Evolutionary conservation across 2,797 vertebrate species (phyloP), one percentile per base, ranked within the genome.

Genomic region (Pagetopsis macropterus): DNA sequence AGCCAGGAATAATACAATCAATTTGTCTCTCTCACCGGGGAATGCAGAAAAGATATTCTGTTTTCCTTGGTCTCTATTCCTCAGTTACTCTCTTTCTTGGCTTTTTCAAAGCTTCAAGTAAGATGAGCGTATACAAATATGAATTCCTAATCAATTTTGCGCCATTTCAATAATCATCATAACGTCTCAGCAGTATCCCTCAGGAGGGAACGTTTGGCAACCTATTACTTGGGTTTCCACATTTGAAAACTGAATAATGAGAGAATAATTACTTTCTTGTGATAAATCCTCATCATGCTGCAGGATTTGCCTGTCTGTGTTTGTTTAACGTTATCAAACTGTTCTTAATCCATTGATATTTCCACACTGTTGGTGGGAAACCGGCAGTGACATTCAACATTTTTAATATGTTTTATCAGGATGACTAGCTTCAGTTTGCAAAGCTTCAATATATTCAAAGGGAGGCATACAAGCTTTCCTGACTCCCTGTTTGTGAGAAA

Each of bases 1-100:
- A 82, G 84, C 68, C 74, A 72, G 82, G 70, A 89, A 88, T 87
- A 90, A 90, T 84, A 80, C 74, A 91, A 84, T 91, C 88, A 84
- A 89, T 92, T 89, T 90, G 72, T 91, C 70, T 72, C 5, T 16
- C 80, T 88, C 80, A 60, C 81, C 3, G 27, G 86, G 76, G 81
- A 85, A 79, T 67, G 72, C 9, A 71, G 45, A 69, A 52, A 58
- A 70, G 62, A 77, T 27, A 79, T 70, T 74, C 52, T 3, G 46
- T 61, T 37, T 67, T 65, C 40, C 50, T 57, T 14, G 1, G 27
- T 41, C 60, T 68, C 48, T 62, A 41, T 63, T 54, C 45, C 31
- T 70, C 33, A 45, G 8, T 79, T 50, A 33, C 41, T 33, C 70
- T n/a, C 14, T 58, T 60, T 66, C 41, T 67, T 5, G 0, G 48